Evolutionary conservation across 2,888 invertebrate genomes (phyloP), one percentile per base, ranked within the genome.

Genomic region (Craniophora ligustri): DNA sequence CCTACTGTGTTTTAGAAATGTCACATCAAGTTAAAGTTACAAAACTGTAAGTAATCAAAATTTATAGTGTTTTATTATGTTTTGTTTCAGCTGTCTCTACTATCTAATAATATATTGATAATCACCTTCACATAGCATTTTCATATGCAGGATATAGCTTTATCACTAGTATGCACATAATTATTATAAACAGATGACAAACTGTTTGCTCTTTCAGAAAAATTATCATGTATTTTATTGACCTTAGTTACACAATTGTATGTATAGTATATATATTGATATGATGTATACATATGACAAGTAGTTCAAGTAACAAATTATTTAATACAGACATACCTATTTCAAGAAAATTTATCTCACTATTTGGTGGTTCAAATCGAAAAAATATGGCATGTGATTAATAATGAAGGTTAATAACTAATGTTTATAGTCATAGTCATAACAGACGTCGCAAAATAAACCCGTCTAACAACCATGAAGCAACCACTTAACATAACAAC

Each of bases 361-460:
- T n/a, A n/a, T n/a, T n/a, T n/a, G 3, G 10, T 23, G 21, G 42
- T 35, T 18, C n/a, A 39, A 32, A 34, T 21, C 6, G 38, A 40
- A 54, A 48, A 28, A 4, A 5, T 35, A 15, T 35, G 31, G 14
- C 26, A 51, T 28, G 10, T 18, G 14, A 13, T 21, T 42, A 48
- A 34, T 45, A 53, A 49, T 28, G 2, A n/a, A 15, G 13, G 32
- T 15, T 15, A 42, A 31, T 38, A 16, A 16, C 19, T 45, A 44
- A 13, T 46, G 39, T 15, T 31, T n/a, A 8, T 34, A 2, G 5
- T 34, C 10, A 23, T 28, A 14, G 46, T 45, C 53, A 55, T 55
- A 55, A 64, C 50, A 41, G 31, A 26, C 38, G 31, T 40, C 55
- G 57, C 62, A 69, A 72, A 59, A 73, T 36, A 72, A 66, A 68